These are phyloP conservation scores for Protosalanx chinensis DNA, from an alignment of 2,797 vertebrate genomes.

Conservation along the genomic window DNA sequence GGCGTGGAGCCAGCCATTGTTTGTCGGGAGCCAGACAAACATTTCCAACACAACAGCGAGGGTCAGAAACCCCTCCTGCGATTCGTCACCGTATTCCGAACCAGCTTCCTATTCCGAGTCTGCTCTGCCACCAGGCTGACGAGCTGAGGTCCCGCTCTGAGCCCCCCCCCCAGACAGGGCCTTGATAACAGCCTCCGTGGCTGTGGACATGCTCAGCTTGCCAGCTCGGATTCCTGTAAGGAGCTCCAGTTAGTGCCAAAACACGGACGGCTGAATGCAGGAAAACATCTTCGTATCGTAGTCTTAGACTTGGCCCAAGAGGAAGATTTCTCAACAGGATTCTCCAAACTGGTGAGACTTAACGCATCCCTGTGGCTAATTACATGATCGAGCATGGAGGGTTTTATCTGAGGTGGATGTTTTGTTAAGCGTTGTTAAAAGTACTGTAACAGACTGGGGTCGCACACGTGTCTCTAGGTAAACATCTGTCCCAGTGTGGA, in stretches of 20 bases:
- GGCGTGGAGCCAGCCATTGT: slow-evolving; percentile 72
- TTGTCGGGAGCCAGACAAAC: slow-evolving; percentile 64
- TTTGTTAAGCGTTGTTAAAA: no score
- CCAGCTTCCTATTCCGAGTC: background rate
- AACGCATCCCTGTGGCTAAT: no score
- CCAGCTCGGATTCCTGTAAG: background rate
- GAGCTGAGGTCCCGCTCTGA: background rate
- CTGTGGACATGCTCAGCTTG: slow-evolving; percentile 8
- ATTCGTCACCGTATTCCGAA: slow-evolving; percentile 27
- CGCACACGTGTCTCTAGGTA: slow-evolving; percentile 1
- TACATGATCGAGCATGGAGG: no score
- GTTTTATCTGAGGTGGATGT: no score
- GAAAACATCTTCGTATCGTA: background rate
- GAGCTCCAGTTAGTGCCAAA: background rate
- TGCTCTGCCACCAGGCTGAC: background rate
- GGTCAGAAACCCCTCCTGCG: slow-evolving; percentile 37
- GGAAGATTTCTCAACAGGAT: slow-evolving; percentile 42
- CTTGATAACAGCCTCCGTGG: background rate
- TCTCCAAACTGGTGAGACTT: background rate
- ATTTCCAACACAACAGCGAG: slow-evolving; percentile 63
- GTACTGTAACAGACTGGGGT: background rate
- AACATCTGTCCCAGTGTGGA: slow-evolving; percentile 10
- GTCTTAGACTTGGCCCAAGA: background rate
- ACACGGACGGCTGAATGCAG: background rate
- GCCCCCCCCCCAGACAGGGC: no score